Conservation (phyloP, 2,797 vertebrate species). For the Corythornis leucogaster region DNA sequence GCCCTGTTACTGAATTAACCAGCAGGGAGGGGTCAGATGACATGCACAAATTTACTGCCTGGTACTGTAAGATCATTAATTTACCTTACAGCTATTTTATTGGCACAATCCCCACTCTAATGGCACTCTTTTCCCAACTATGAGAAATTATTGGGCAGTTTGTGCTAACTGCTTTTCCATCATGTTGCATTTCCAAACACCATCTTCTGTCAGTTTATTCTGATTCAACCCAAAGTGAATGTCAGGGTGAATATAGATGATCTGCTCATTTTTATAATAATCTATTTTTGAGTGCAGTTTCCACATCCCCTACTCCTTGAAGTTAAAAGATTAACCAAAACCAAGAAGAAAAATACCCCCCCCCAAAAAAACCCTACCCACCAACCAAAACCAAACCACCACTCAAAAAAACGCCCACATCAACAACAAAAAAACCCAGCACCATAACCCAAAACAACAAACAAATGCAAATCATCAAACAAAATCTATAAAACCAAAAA, state of each 20-base stretch:
- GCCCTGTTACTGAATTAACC: neutral
- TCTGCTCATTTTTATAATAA: slow-evolving; percentile 48
- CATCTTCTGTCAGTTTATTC: slow-evolving; percentile 64
- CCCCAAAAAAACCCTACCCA: neutral
- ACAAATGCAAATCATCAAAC: too few relatives aligned
- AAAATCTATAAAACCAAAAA: neutral
- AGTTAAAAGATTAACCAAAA: neutral
- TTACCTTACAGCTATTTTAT: slow-evolving; percentile 55
- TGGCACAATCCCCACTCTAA: slow-evolving; percentile 55
- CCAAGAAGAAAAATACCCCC: neutral
- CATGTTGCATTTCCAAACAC: slow-evolving; percentile 74
- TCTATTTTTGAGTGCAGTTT: slow-evolving; percentile 38
- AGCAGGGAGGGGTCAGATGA: neutral
- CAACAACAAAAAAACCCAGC: too few relatives aligned
- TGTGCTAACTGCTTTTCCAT: slow-evolving; percentile 60
- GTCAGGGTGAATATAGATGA: slow-evolving; percentile 44
- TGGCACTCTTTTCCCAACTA: slow-evolving; percentile 20
- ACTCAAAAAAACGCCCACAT: neutral
- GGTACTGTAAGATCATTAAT: slow-evolving; percentile 29
- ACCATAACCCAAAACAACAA: too few relatives aligned
- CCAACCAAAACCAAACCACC: neutral
- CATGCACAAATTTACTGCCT: slow-evolving; percentile 34
- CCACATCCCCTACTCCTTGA: neutral
- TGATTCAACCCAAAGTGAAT: slow-evolving; percentile 68
- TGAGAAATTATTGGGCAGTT: slow-evolving; percentile 73